phyloP scores from a whole-genome alignment of 2,797 vertebrate species.

The Bryconaethiops microstoma region DNA sequence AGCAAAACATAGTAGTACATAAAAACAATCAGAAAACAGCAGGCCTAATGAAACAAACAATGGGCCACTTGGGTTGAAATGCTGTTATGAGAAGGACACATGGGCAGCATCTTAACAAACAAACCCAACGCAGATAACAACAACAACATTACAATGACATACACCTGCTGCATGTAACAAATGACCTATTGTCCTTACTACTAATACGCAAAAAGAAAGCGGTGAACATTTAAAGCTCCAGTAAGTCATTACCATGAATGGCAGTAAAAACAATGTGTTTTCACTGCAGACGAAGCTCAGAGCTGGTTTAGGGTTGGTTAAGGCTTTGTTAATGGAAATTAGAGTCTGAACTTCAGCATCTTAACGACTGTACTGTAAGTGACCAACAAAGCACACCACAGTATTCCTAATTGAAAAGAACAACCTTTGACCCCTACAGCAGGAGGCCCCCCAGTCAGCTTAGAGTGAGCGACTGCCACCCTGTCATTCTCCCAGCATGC shows the following conservation, averaged over 20 bases:
- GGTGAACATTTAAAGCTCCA: background rate
- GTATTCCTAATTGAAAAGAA: constrained; percentile 32
- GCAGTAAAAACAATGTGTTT: background rate
- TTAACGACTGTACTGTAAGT: constrained; percentile 10
- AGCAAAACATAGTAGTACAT: constrained; percentile 42
- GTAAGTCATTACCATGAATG: background rate
- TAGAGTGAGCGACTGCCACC: constrained; percentile 48
- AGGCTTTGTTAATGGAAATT: background rate
- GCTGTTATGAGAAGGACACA: constrained; percentile 44
- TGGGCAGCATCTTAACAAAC: constrained; percentile 51
- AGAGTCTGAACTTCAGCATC: background rate
- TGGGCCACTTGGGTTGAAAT: constrained; percentile 16
- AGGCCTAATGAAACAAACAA: constrained; percentile 45
- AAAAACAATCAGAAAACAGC: constrained; percentile 52
- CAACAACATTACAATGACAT: constrained; percentile 25
- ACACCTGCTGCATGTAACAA: constrained; percentile 45
- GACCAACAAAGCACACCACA: constrained; percentile 26
- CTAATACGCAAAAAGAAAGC: background rate
- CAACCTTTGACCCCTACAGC: constrained; percentile 40
- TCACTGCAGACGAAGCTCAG: background rate
- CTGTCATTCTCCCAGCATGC: constrained; percentile 69
- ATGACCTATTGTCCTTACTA: constrained; percentile 31
- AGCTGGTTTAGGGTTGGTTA: background rate
- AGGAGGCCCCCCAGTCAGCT: constrained; percentile 37
- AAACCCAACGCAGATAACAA: constrained; percentile 32